Evolutionary conservation across 1,140 invertebrate genomes (phyloP), one percentile per base, ranked within the genome.

Genomic region (Drosophila pallidifrons): DNA sequence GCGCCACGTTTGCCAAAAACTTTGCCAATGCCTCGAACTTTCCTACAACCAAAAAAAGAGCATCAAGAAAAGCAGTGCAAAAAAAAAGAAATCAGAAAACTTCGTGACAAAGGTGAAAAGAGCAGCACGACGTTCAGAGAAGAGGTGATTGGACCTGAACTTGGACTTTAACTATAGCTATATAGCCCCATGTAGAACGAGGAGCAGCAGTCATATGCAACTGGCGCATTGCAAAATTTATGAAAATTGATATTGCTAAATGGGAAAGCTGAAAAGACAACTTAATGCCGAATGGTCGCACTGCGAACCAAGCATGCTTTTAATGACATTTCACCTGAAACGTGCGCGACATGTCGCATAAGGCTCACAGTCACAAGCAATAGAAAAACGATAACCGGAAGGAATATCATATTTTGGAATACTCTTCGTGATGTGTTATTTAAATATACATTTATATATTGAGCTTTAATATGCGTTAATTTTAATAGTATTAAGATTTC

Each of bases 171-270:
- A 54, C 7, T 47, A 16, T 2, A 25, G 11, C 20, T 25, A 25
- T 25, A 25, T 25, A 25, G 20, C 3, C 20, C 20, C n/a, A 38
- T 10, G 6, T 28, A 2, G n/a, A 11, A 41, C 16, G 3, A 25
- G 16, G 52, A 55, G 38, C 35, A 57, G 79, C 71, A 86, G 83
- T 86, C 82, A 82, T 70, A 83, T 88, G 81, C 83, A 89, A 87
- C 85, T 89, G 85, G 68, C 68, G 82, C 68, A 79, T 47, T 83
- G 63, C 60, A 78, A 81, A 89, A 88, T 85, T 89, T 88, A 85
- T 83, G 77, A 88, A 89, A 88, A 88, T 89, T 88, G 83, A 89
- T 88, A 83, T 88, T 69, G 64, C 59, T 54, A 79, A 87, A 88
- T 72, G 68, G 69, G 47, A 59, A 81, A 85, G 76, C 55, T 60